Evolutionary conservation across 2,113 vertebrate species (phyloP), one percentile per base, ranked within the genome.

Genomic region (Ictidomys tridecemlineatus): DNA sequence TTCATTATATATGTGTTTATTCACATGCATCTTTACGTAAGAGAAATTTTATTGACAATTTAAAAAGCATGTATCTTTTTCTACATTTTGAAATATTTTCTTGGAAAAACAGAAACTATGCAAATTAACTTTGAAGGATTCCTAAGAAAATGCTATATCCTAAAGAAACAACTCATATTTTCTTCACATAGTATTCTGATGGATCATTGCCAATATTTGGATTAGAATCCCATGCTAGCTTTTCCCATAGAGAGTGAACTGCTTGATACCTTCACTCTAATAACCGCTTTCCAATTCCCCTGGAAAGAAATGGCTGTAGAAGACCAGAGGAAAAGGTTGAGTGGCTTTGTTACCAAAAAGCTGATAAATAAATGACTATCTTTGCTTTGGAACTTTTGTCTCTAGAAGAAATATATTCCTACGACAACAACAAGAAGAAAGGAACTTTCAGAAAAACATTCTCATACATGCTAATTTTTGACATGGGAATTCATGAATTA

Each of bases 381-480:
- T 88, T 92, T 93, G 14, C 30, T 94, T 56, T 89, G 67, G 37
- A 51, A 65, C 90, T 67, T 82, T 94, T 13, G 95, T 97, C 42
- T 86, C 63, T 70, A 92, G n/a, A 86, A 91, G 63, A 92, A 95
- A 90, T 91, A 53, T 30, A 61, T 93, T 93, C 56, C 82, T 98
- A 78, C 67, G 97, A 78, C 67, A 92, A 95, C 69, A 91, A 95
- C 65, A 97, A 48, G 30, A 88, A 77, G n/a, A 89, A 95, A 63
- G 28, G 34, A 34, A 9, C 61, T 85, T 32, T 95, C 37, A 97
- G 80, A 87, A 96, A 93, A 97, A 85, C 72, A 96, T 45, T 96
- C 20, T 51, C 20, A 12, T 2, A 0, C 72, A 8, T 1, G 0
- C 69, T 96, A 90, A 53, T 63, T 96, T 61, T 67, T 98, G 92